Evolutionary conservation across 1,140 invertebrate genomes (phyloP), one percentile per base, ranked within the genome.

Genomic region (Hetaerina americana): DNA sequence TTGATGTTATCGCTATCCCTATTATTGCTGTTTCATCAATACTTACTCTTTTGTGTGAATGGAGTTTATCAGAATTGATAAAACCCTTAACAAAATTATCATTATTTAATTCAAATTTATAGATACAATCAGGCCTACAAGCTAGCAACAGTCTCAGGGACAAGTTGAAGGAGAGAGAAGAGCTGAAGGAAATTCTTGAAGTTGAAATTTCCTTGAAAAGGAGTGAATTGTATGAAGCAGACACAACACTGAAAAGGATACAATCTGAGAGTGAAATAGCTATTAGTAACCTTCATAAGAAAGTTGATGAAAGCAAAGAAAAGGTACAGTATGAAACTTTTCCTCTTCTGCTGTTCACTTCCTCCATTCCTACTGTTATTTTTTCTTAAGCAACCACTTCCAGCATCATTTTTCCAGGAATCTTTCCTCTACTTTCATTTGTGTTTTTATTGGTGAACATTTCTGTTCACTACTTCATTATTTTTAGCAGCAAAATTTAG

Each of bases 171-270:
- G 40, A 57, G 40, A 12, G 15, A 18, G 40, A 57, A n/a, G 15
- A 12, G 22, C 10, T 57, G 10, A 57, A n/a, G 15, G 22, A 5
- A 5, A 18, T n/a, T 5, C 15, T 57, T 5, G 1, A 5, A 3
- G 22, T 12, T 3, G 40, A 57, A 57, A 57, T 57, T 18, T 57
- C 40, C 22, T 3, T 18, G 15, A 57, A 57, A 57, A 57, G 10
- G 22, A 12, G 40, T 57, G 40, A 57, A n/a, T n/a, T 57, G 15
- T 3, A 66, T 66, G 66, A 27, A n/a, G 57, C 26, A 5, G 28
- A 75, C 27, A 66, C 26, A 15, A 76, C 80, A 66, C 75, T 83
- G 67, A 81, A 82, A 70, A 74, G 80, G 31, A 76, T 78, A 71
- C 77, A 76, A 12, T 75, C 77, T n/a, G 72, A 72, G 28, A 77